Base-by-base conservation (phyloP, 92 coral and sea anemone species). In the Epizoanthus stellaris region DNA sequence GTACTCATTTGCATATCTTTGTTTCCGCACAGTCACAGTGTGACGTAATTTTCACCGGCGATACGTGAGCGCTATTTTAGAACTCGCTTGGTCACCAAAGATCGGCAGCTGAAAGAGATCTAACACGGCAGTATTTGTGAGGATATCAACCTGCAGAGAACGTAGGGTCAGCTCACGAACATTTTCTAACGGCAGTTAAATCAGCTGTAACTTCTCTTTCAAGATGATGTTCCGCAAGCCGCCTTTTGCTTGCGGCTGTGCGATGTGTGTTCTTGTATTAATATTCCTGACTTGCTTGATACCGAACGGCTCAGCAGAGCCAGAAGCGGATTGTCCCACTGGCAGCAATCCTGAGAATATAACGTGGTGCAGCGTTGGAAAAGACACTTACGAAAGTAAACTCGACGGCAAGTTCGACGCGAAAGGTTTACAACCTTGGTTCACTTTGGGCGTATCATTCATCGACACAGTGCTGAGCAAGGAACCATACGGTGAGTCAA, bases 371-470 rank as follows among this genome's bases (percentile, higher is more conserved):
- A 14, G 1, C 25, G 23, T n/a, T 14, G 69, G 59, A 61, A 58
- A 79, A 42, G 83, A 64, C 13, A 21, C 58, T 2, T 63, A 62
- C 23, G 47, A 79, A 1, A 79, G 60, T 11, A 63, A 79, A 63
- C 70, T 79, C 16, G 61, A 42, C 4, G 82, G 69, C 14, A 0
- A 62, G 47, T 79, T 59, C 54, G 83, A 79, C 72, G 59, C 71
- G 15, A 79, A 79, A 45, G 83, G 83, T 13, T 79, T 79, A n/a
- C 83, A 79, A 40, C 83, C 83, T 13, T 79, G 83, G 83, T 79
- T 62, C 83, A 47, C 63, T 42, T 67, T 79, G 67, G 52, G 71
- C 49, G 83, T 79, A 14, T 79, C 83, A n/a, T 79, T 79, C 61
- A 62, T 79, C 42, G 30, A 42, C 8, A 63, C 72, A 0, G 83